Conservation (phyloP, 2,888 invertebrate genomes). For the Catotricha subobsoleta region DNA sequence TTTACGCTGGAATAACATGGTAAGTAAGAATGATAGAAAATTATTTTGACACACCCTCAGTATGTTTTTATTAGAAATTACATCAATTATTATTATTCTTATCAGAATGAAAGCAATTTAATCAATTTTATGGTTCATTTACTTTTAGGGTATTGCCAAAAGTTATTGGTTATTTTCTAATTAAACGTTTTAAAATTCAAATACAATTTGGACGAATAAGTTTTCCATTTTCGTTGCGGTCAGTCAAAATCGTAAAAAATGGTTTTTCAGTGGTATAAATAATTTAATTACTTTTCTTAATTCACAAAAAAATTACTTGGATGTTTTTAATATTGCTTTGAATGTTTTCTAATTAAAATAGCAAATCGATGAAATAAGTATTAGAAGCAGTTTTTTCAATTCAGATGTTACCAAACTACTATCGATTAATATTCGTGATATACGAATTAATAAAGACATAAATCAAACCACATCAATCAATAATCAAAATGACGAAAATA, state of each 20-base stretch:
- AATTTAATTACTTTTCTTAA: background rate
- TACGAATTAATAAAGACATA: slow-evolving; percentile 63
- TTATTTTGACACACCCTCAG: slow-evolving; percentile 4
- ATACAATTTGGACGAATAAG: slow-evolving; percentile 65
- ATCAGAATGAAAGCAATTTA: background rate
- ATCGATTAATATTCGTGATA: slow-evolving; percentile 63
- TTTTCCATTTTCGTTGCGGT: slow-evolving; percentile 61
- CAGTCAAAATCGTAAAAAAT: slow-evolving; percentile 64
- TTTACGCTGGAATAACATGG: slow-evolving; percentile 46
- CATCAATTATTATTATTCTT: slow-evolving; percentile 3
- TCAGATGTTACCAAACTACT: slow-evolving; percentile 72
- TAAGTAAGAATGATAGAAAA: slow-evolving; percentile 21
- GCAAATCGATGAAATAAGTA: slow-evolving; percentile 71
- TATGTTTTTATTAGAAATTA: too few relatives aligned
- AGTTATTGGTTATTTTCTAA: slow-evolving; percentile 59
- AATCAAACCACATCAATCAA: slow-evolving; percentile 31
- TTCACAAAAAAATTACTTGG: background rate
- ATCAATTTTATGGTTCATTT: background rate
- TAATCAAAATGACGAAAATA: slow-evolving; percentile 22
- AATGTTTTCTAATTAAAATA: slow-evolving; percentile 25
- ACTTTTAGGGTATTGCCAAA: slow-evolving; percentile 52
- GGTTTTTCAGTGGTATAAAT: slow-evolving; percentile 54
- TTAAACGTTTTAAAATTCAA: slow-evolving; percentile 60
- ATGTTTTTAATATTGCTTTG: background rate
- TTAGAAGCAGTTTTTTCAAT: slow-evolving; percentile 74